Base-by-base conservation (phyloP, 2,113 vertebrate species). In the Sylvicapra grimmia region DNA sequence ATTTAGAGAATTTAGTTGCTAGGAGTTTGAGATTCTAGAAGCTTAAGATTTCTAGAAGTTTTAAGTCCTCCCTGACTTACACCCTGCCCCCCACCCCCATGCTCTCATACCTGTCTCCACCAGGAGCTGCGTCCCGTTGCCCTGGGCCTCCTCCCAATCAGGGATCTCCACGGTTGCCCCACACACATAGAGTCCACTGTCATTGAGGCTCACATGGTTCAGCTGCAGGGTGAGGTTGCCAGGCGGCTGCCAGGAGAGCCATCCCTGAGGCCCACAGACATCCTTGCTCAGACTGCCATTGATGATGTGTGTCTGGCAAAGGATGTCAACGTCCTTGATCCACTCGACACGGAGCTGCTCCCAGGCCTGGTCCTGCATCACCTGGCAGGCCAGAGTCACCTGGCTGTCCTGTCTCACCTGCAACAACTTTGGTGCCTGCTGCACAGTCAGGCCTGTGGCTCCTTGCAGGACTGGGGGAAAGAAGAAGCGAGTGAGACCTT, bases 141-240 rank as follows among this genome's bases (percentile, higher is more conserved):
- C 98, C 0, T 0, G 0, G 0, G 0, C 2, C 1, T 0, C 0
- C 0, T 0, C 0, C 5, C 65, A 0, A 0, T 0, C 0, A 0
- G 99, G 99, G 77, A 98, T 99, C 25, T 99, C 98, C 89, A 0
- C 0, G 1, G 0, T 89, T 0, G 77, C 44, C 11, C 25, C 0
- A 68, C 98, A 99, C 9, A 21, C 51, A 51, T 98, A 99, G 54
- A 29, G 31, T 90, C 99, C 98, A 0, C 80, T 98, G 93, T 98
- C 2, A 0, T 68, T 14, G 6, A 61, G 0, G 2, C 5, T 82
- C 47, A 96, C 27, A 4, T 4, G 51, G 33, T 5, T 19, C 80
- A 98, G 53, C 13, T 2, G 33, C 87, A 93, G 47, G 8, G 7
- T 79, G 25, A 88, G 23, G 9, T 12, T 49, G 4, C 18, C 83